A percentile compares a stretch with the other conserved stretches of the same genome.
These are phyloP conservation scores for Rissa tridactyla DNA, from an alignment of 2,113 vertebrate species.

Conservation along the genomic window DNA sequence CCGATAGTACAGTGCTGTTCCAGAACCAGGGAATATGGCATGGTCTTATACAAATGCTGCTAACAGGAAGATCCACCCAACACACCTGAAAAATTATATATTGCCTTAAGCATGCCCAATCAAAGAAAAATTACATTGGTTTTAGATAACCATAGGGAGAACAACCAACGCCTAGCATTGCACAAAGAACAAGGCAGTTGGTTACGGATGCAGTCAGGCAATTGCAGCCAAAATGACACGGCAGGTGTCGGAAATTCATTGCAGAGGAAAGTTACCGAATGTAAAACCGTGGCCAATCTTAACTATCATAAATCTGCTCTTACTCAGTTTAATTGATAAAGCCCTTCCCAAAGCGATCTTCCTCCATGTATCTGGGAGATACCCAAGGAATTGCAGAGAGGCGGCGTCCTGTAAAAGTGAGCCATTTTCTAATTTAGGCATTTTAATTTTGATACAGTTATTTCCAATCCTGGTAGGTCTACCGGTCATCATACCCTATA, in stretches of 20 bases:
- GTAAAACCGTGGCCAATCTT: not conserved
- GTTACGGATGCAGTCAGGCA: not conserved
- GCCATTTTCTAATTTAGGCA: not conserved
- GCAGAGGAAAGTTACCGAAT: not conserved
- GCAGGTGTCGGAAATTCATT: not conserved
- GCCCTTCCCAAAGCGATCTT: not conserved
- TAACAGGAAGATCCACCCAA: not conserved
- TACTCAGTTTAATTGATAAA: not conserved
- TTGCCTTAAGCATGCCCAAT: not conserved
- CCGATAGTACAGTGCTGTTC: fast-evolving
- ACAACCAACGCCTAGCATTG: not conserved
- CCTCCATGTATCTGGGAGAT: not conserved
- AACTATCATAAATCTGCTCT: not conserved
- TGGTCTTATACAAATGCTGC: not conserved
- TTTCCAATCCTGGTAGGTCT: not conserved
- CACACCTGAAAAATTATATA: not conserved
- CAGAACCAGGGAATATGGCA: not conserved
- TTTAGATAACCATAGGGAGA: not conserved
- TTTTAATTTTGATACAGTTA: not conserved
- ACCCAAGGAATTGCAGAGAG: not conserved
- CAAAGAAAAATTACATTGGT: not conserved
- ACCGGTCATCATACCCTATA: not conserved
- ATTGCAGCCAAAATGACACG: not conserved
- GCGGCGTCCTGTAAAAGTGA: not conserved
- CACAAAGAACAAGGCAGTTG: not conserved